Evolutionary conservation across 2,888 invertebrate species (phyloP), one percentile per base, ranked within the genome.

Genomic region (Epiblema foenella): DNA sequence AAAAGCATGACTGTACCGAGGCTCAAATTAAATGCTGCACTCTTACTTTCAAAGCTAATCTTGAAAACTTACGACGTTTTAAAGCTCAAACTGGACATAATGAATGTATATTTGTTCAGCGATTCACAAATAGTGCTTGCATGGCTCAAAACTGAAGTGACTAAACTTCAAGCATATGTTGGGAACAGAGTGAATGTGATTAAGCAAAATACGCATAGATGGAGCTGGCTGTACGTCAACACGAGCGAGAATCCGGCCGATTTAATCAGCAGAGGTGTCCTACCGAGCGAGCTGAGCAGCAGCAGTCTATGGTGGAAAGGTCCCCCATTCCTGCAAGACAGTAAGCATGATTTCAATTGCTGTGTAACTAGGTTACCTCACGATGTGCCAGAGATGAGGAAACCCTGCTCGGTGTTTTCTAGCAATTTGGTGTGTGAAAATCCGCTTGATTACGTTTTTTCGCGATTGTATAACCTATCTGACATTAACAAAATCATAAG

Each of bases 111-210:
- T 37, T 68, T 77, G 37, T 76, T 64, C 64, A 68, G 69, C 7
- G 78, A 77, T 42, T 78, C 77, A 4, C 64, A 76, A 67, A 76
- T 77, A 18, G 74, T 73, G n/a, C 58, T 78, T 24, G 74, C 77
- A 18, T 77, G 77, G 77, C 29, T 77, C 2, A 57, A 67, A 11
- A 75, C 67, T 12, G 63, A 75, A 4, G 20, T 62, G 15, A 49
- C 18, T 15, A 75, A 67, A 11, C 58, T 77, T 1, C 65, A 72
- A n/a, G 65, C 74, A 18, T 76, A 77, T 69, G 76, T 75, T 9
- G 72, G 74, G 9, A 77, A 77, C 51, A 75, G 76, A 57, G 75
- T 79, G 20, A 68, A 64, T n/a, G 52, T 56, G 11, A 75, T 77
- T 18, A 15, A 10, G 10, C 20, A 72, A 18, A 42, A 65, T n/a